Base-by-base conservation (phyloP, 2,888 invertebrate genomes). In the Tinea pellionella region DNA sequence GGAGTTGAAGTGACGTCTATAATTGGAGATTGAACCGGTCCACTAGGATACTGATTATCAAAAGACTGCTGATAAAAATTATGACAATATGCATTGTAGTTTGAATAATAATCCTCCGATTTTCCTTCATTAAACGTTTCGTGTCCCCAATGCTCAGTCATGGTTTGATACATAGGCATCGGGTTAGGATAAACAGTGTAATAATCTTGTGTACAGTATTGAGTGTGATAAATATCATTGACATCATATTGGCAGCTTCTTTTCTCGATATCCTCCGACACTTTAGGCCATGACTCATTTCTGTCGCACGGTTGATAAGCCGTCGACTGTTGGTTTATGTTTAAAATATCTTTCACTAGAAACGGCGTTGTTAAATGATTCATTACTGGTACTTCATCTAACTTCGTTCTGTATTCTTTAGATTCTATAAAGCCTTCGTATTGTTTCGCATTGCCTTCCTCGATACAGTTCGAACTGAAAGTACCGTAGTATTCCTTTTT, bases 291-390 rank as follows among this genome's bases (percentile, higher is more conserved):
- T 9, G 30, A 6, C 7, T 57, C 57, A 32, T 32, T 30, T 32
- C 57, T 30, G 11, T 57, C 32, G 19, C 32, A 57, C 6, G 24
- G 3, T 16, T 32, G n/a, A 15, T 32, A 57, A 13, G 57, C 11
- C 16, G 47, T 24, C 13, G 57, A 24, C 13, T 57, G 32, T 15
- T 57, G 57, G 32, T 57, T 57, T 32, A 57, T 57, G 16, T 57
- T 86, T 11, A 87, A 63, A 13, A 87, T 87, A 61, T 87, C 85
- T 64, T 84, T 87, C 0, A 87, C 86, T 0, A 72, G 78, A 63
- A 87, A 87, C n/a, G 86, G 85, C 4, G 86, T 86, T 18, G 66
- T 72, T 18, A 76, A 65, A 18, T 72, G 69, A 16, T 69, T 73
- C 11, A 53, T n/a, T 18, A 11, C 2, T 12, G 18, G n/a, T 47